A percentile compares a stretch with the other conserved stretches of the same genome.
Conservation (phyloP, 2,113 vertebrate genomes). For the Orientallactaga bullata region DNA sequence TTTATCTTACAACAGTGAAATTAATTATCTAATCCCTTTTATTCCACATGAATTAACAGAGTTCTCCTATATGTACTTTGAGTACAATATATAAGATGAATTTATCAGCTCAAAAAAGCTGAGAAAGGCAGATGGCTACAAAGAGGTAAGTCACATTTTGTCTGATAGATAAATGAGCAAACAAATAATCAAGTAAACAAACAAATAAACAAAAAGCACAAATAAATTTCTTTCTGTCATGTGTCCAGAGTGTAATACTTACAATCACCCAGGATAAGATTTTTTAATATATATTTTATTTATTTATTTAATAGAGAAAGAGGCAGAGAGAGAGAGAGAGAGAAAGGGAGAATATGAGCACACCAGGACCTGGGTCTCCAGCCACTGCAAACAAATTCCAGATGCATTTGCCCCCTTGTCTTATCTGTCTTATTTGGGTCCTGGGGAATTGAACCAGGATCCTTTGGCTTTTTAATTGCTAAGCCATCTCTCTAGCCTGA, state of each 20-base stretch:
- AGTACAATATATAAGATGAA: constrained; percentile 64
- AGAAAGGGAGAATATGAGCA: too few species aligned
- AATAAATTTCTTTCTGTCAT: constrained; percentile 55
- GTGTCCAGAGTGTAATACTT: constrained; percentile 74
- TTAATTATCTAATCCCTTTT: constrained; percentile 37
- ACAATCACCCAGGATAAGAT: constrained; percentile 58
- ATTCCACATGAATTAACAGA: neutral
- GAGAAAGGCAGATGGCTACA: constrained; percentile 48
- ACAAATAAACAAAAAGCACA: constrained; percentile 59
- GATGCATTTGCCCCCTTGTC: too few species aligned
- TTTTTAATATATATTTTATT: too few species aligned
- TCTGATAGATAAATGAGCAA: constrained; percentile 49
- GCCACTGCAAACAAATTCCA: too few species aligned
- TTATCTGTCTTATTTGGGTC: too few species aligned
- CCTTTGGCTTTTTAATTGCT: too few species aligned
- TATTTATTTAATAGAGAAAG: too few species aligned
- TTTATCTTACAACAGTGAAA: neutral
- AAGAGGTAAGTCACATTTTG: constrained; percentile 29
- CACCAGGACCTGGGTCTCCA: too few species aligned
- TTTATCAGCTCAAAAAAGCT: constrained; percentile 17
- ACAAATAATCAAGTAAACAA: neutral
- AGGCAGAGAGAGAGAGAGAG: too few species aligned
- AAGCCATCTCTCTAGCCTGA: too few species aligned
- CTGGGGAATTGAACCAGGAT: too few species aligned
- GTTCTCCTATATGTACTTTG: neutral